phyloP scores from a whole-genome alignment of 1,140 invertebrate genomes.

The Oryctes rhinoceros region DNA sequence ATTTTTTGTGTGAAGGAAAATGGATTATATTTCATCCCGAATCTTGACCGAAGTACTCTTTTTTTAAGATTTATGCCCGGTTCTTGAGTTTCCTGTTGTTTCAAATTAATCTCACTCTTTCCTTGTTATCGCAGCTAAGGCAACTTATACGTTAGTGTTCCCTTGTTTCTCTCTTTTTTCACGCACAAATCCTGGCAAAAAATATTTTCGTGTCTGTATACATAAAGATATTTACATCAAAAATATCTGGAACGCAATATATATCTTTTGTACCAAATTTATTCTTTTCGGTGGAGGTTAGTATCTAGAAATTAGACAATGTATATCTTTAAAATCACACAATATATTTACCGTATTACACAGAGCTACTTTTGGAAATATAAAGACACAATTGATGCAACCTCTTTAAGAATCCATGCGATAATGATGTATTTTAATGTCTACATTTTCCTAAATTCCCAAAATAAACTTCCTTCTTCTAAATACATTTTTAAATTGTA shows the following conservation, averaged over 20 bases:
- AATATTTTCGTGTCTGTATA: not conserved
- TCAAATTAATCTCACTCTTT: slow-evolving; percentile 28
- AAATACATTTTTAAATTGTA: no score
- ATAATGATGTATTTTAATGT: no score
- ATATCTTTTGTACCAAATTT: not conserved
- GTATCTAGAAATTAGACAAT: no score
- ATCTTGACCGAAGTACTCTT: slow-evolving; percentile 30
- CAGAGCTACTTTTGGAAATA: no score
- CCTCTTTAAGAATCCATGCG: no score
- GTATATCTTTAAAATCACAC: no score
- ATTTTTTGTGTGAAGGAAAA: slow-evolving; percentile 33
- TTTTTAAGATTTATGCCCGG: slow-evolving; percentile 29
- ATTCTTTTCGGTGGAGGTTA: no score
- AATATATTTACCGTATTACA: no score
- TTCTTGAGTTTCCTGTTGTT: slow-evolving; percentile 32
- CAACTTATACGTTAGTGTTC: slow-evolving; percentile 3
- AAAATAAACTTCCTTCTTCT: no score
- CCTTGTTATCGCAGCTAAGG: not conserved
- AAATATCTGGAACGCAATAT: not conserved
- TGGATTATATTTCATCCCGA: slow-evolving; percentile 31
- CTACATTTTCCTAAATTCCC: no score
- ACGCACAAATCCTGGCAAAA: not conserved
- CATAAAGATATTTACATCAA: not conserved
- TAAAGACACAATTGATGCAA: no score
- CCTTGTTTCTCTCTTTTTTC: not conserved